These are phyloP conservation scores for Helogale parvula DNA, from an alignment of 2,113 vertebrate species.

Conservation along the genomic window DNA sequence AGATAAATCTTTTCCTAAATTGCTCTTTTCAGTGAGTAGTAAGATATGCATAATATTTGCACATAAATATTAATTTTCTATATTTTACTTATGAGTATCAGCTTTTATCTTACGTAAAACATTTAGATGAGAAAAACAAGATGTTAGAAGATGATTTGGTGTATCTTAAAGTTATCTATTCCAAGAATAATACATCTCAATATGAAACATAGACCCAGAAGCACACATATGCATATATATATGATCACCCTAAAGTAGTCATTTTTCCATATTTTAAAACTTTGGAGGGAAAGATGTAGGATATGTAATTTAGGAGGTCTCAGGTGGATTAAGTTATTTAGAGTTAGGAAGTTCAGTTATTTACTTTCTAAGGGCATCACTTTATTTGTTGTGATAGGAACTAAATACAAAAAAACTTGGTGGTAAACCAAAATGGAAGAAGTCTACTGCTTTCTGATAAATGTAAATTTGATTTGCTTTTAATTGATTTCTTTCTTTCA, in stretches of 20 bases:
- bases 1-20: background rate
- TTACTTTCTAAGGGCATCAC: background rate
- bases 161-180: background rate
- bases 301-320: background rate
- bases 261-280: background rate
- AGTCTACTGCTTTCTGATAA: background rate
- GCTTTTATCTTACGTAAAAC: background rate
- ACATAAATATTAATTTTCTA: background rate
- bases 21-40: background rate
- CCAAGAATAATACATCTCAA: background rate
- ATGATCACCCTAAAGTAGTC: background rate
- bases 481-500: background rate
- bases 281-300: background rate
- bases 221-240: background rate
- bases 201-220: background rate
- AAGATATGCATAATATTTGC: background rate
- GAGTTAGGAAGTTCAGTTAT: background rate
- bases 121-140: background rate
- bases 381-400: background rate
- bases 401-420: background rate
- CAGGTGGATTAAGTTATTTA: background rate
- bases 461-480: background rate
- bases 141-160: background rate
- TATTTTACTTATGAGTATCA: background rate
- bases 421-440: background rate